Conservation (phyloP, 2,888 invertebrate genomes). For the Hypercompe scribonia region DNA sequence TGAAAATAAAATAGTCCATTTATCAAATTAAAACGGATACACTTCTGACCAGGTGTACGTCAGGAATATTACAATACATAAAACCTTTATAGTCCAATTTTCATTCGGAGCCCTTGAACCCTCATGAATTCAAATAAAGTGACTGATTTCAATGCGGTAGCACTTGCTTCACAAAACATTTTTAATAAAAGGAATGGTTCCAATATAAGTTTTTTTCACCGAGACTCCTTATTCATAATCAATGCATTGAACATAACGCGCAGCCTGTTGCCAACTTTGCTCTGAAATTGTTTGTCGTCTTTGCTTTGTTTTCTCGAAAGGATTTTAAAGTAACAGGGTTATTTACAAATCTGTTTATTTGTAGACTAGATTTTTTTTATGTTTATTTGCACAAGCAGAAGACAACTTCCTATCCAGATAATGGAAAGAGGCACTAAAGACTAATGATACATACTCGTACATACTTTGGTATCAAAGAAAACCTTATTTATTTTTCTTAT, state of each 20-base stretch:
- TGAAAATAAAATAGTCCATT: neutral
- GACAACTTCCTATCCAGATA: no score
- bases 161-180: conserved; percentile 23
- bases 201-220: conserved; percentile 14
- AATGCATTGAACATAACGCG: conserved; percentile 47
- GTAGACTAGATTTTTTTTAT: no score
- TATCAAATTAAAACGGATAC: neutral
- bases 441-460: no score
- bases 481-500: no score
- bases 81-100: conserved; percentile 43
- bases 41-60: neutral
- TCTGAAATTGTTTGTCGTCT: conserved; percentile 36
- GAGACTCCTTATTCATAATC: conserved; percentile 53
- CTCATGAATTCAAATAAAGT: conserved; percentile 27
- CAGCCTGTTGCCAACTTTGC: conserved; percentile 45
- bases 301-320: conserved; percentile 27
- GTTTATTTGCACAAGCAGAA: no score
- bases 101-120: conserved; percentile 13
- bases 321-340: neutral
- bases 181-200: conserved; percentile 35
- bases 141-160: conserved; percentile 15
- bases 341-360: neutral
- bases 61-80: conserved; percentile 21
- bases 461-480: no score
- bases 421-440: no score